These are phyloP conservation scores for Catharus fuscescens DNA, from an alignment of 2,113 vertebrate species.

Conservation along the genomic window DNA sequence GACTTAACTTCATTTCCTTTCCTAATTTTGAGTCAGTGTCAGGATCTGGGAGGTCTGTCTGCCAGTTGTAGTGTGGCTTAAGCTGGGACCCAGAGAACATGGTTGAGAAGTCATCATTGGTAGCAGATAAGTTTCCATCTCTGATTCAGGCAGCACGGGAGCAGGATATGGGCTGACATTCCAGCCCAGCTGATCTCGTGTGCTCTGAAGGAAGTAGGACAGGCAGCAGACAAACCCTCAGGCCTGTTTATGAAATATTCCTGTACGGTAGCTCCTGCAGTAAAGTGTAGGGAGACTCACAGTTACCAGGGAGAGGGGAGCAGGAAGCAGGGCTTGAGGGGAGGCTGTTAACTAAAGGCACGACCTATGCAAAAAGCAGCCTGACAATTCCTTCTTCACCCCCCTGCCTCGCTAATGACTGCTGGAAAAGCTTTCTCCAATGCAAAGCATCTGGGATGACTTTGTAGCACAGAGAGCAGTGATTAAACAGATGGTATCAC, in stretches of 20 bases:
- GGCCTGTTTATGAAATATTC: slow-evolving; percentile 20
- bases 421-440: neutral
- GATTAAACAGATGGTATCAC: slow-evolving; percentile 36
- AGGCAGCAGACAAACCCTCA: slow-evolving; percentile 48
- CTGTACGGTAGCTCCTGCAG: neutral
- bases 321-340: neutral
- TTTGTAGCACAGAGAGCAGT: neutral
- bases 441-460: slow-evolving; percentile 10
- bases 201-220: slow-evolving; percentile 33
- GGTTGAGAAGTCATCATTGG: neutral
- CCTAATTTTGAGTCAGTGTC: neutral
- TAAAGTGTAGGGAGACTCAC: neutral
- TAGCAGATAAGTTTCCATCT: neutral
- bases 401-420: neutral
- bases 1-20: neutral
- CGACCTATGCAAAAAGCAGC: neutral
- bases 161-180: neutral
- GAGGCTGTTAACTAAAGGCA: neutral
- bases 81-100: rapidly evolving
- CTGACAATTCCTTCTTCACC: neutral
- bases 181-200: neutral
- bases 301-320: neutral
- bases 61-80: rapidly evolving
- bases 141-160: neutral
- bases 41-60: neutral